Evolutionary conservation across 2,113 vertebrate species (phyloP).

Genomic region (Malurus cyaneus): DNA sequence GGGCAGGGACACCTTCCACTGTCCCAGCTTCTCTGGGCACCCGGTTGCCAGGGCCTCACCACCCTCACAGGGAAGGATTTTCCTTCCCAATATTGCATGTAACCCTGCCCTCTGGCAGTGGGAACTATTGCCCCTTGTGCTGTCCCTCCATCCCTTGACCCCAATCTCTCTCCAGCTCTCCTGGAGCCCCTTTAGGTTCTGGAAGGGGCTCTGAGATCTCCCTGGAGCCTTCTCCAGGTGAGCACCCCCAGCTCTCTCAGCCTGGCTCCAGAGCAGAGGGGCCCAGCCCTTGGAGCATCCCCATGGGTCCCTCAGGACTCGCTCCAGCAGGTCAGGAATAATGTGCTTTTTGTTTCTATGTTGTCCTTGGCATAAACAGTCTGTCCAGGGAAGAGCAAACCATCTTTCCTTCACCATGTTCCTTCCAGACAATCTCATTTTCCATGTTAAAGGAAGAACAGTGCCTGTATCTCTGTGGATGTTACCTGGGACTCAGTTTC

Average conservation of each 20-base stretch:
- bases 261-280: background rate
- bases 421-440: background rate
- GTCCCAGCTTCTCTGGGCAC: background rate
- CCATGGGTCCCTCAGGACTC: background rate
- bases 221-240: background rate
- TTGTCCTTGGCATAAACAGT: background rate
- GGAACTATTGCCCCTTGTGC: background rate
- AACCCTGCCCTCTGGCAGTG: background rate
- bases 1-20: background rate
- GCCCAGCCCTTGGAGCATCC: background rate
- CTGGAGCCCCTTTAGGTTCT: background rate
- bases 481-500: background rate
- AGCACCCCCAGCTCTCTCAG: background rate
- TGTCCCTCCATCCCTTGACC: background rate
- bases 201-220: background rate
- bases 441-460: background rate
- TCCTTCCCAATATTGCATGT: background rate
- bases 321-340: background rate
- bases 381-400: background rate
- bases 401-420: background rate
- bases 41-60: background rate
- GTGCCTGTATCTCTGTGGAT: background rate
- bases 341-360: rapidly evolving
- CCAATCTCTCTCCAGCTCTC: background rate
- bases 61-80: background rate